Conservation (phyloP, 2,888 invertebrate genomes). For the Syritta pipiens region DNA sequence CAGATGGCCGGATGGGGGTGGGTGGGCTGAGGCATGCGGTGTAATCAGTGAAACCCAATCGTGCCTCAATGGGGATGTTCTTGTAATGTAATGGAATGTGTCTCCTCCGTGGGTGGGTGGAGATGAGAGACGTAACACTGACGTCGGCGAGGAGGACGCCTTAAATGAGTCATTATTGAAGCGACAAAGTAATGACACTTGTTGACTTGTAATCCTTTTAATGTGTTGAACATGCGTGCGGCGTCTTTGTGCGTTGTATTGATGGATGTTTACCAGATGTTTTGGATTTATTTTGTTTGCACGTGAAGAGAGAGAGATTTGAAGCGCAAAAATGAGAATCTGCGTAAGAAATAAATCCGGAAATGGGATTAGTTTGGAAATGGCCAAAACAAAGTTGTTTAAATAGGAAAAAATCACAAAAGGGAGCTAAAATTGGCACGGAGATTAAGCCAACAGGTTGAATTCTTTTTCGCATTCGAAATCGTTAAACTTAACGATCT, state of each 20-base stretch:
- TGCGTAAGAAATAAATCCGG: no score
- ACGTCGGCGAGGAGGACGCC: constrained; percentile 9
- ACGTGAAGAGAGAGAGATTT: no score
- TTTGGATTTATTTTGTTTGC: neutral
- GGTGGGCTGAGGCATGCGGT: constrained; percentile 17
- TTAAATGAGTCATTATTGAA: constrained; percentile 44
- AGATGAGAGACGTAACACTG: neutral
- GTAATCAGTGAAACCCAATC: constrained; percentile 44
- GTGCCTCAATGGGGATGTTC: constrained; percentile 2
- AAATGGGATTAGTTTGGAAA: no score
- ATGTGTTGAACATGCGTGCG: neutral
- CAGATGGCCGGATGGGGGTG: neutral
- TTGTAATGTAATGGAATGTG: constrained; percentile 5
- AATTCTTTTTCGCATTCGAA: no score
- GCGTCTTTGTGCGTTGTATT: no score
- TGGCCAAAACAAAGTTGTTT: no score
- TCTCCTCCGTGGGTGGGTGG: neutral
- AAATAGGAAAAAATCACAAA: no score
- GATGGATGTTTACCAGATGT: no score
- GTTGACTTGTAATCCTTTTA: constrained; percentile 25
- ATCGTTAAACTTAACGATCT: no score
- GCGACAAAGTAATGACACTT: constrained; percentile 40
- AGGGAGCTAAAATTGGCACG: no score
- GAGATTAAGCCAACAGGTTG: no score
- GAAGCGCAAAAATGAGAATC: no score